Conservation (phyloP, 2,113 vertebrate genomes). For the Mus pahari region DNA sequence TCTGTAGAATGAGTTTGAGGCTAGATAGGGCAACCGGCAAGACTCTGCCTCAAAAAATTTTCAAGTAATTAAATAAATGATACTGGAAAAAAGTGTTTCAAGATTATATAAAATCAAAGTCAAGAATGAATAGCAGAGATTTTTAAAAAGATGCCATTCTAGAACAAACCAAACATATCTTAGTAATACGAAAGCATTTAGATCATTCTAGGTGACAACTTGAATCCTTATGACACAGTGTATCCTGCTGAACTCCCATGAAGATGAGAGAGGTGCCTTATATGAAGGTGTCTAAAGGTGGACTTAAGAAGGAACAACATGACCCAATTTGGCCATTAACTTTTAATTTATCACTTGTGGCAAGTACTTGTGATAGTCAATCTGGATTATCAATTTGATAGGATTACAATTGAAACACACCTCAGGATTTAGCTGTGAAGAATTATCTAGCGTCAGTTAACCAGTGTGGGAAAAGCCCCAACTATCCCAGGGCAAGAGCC, state of each 20-base stretch:
- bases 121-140: constrained; percentile 83
- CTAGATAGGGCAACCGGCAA: background rate
- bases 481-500: too few species aligned
- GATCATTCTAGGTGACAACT: constrained; percentile 90
- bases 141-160: constrained; percentile 81
- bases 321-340: constrained; percentile 78
- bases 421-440: background rate
- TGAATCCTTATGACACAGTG: constrained; percentile 88
- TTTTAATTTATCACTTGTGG: constrained; percentile 71
- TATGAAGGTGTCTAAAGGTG: constrained; percentile 91
- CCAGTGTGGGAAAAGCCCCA: too few species aligned
- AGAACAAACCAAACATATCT: constrained; percentile 85
- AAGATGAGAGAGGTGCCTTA: constrained; percentile 88
- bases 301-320: constrained; percentile 87
- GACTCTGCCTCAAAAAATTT: background rate
- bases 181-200: constrained; percentile 88
- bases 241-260: constrained; percentile 89
- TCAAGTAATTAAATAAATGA: background rate
- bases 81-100: constrained; percentile 80
- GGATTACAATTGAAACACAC: background rate
- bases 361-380: background rate
- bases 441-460: background rate
- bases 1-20: background rate
- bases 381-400: background rate
- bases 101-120: constrained; percentile 87